Evolutionary conservation across 2,888 invertebrate species (phyloP).

Genomic region (Alviniconcha strummeri): DNA sequence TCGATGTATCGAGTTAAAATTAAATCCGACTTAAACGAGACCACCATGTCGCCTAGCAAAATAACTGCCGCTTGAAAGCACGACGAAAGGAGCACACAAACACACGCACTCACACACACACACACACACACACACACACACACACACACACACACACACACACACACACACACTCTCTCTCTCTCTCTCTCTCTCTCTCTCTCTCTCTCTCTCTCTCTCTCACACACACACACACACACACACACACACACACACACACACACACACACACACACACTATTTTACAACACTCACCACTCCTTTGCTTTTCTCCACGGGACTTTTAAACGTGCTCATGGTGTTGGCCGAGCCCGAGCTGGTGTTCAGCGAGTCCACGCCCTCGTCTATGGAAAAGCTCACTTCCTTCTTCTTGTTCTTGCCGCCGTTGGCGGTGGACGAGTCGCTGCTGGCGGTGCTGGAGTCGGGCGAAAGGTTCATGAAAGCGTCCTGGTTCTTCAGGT

Average conservation of each 20-base stretch:
- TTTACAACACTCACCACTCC: slow-evolving; percentile 1
- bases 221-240: neutral
- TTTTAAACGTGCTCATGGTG: slow-evolving; percentile 40
- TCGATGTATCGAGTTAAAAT: no score
- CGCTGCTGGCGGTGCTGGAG: slow-evolving; percentile 32
- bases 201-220: neutral
- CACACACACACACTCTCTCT: neutral
- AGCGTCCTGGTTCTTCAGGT: slow-evolving; percentile 35
- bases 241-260: slow-evolving; percentile 1
- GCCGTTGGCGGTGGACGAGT: slow-evolving; percentile 29
- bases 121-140: slow-evolving; percentile 20
- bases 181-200: neutral
- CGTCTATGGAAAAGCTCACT: slow-evolving; percentile 62
- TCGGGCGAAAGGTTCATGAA: slow-evolving; percentile 36
- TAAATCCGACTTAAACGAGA: no score
- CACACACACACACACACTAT: neutral
- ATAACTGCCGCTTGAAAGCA: no score
- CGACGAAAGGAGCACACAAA: neutral
- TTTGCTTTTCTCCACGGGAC: slow-evolving; percentile 16
- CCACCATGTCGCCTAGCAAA: no score
- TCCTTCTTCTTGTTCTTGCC: slow-evolving; percentile 60
- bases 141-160: slow-evolving; percentile 12
- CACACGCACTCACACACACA: slow-evolving; percentile 14
- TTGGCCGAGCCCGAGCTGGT: slow-evolving; percentile 37
- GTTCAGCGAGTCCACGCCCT: slow-evolving; percentile 39